phyloP scores from a whole-genome alignment of 2,797 vertebrate species.

The Mus caroli region DNA sequence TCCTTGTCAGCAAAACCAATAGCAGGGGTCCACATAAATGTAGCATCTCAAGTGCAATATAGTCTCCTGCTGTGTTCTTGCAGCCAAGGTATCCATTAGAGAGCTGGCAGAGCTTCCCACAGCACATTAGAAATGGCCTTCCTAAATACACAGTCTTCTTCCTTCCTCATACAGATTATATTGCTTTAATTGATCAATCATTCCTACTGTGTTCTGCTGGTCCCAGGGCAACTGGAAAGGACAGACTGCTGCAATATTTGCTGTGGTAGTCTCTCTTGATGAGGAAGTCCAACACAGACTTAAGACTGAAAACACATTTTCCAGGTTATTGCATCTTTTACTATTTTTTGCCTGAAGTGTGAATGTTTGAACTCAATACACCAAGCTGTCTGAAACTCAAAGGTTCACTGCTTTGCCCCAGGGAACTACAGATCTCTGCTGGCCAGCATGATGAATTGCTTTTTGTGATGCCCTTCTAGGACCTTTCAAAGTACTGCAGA shows the following conservation, averaged over 20 bases:
- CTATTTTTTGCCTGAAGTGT: slow-evolving; percentile 57
- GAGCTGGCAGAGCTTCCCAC: slow-evolving; percentile 68
- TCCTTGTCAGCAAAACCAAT: slow-evolving; percentile 72
- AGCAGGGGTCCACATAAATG: slow-evolving; percentile 54
- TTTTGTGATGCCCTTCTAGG: slow-evolving; percentile 68
- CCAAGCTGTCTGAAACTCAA: slow-evolving; percentile 70
- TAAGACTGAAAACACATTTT: slow-evolving; percentile 54
- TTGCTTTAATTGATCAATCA: slow-evolving; percentile 70
- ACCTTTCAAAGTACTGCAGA: slow-evolving; percentile 64
- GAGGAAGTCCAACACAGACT: slow-evolving; percentile 11
- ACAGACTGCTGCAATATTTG: not conserved
- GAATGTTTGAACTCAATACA: slow-evolving; percentile 58
- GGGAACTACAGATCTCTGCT: slow-evolving; percentile 73
- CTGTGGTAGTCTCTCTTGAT: not conserved
- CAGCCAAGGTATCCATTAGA: slow-evolving; percentile 78
- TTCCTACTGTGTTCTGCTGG: slow-evolving; percentile 45
- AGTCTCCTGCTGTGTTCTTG: slow-evolving; percentile 53
- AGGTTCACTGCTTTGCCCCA: slow-evolving; percentile 69
- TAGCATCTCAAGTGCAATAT: slow-evolving; percentile 51
- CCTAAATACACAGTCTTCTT: slow-evolving; percentile 64
- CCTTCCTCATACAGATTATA: slow-evolving; percentile 59
- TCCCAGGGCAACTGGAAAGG: slow-evolving; percentile 48
- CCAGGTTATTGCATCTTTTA: slow-evolving; percentile 57
- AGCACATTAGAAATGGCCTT: slow-evolving; percentile 65
- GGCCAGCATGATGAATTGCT: slow-evolving; percentile 75